Percentiles rank a stretch among this genome's conserved stretches.
phyloP scores from a whole-genome alignment of 2,113 vertebrate genomes.

The Nansenia antarctica region DNA sequence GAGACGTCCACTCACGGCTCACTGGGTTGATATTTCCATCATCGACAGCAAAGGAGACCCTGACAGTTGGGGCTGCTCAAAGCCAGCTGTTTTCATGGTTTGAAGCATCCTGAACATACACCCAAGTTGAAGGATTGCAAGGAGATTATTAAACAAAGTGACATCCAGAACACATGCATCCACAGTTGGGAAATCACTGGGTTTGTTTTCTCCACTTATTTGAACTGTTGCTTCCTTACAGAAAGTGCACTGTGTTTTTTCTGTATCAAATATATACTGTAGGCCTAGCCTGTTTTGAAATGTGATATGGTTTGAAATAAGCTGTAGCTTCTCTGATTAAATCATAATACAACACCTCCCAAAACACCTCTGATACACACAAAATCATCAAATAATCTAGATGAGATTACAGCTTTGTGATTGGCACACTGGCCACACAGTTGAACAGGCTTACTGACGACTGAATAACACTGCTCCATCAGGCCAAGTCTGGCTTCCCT shows the following conservation, averaged over 20 bases:
- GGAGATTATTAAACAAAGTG: constrained; percentile 81
- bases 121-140: constrained; percentile 73
- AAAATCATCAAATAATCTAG: too few relatives aligned
- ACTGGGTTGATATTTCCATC: constrained; percentile 80
- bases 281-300: too few relatives aligned
- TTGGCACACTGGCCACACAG: too few relatives aligned
- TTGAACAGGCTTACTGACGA: too few relatives aligned
- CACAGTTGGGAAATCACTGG: constrained; percentile 60
- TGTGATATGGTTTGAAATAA: too few relatives aligned
- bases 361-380: too few relatives aligned
- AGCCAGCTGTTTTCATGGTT: constrained; percentile 82
- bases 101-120: constrained; percentile 70
- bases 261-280: too few relatives aligned
- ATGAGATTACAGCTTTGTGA: too few relatives aligned
- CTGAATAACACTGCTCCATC: too few relatives aligned
- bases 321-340: too few relatives aligned
- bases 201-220: constrained; percentile 36
- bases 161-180: constrained; percentile 67
- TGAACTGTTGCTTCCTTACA: constrained; percentile 29
- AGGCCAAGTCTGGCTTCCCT: neutral
- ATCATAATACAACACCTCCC: too few relatives aligned
- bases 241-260: too few relatives aligned
- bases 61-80: constrained; percentile 77
- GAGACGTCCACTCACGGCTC: constrained; percentile 79
- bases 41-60: constrained; percentile 78